A percentile compares a stretch with the other conserved stretches of the same genome.
Evolutionary conservation across 2,797 vertebrate species (phyloP).

Genomic region (Choloepus didactylus): DNA sequence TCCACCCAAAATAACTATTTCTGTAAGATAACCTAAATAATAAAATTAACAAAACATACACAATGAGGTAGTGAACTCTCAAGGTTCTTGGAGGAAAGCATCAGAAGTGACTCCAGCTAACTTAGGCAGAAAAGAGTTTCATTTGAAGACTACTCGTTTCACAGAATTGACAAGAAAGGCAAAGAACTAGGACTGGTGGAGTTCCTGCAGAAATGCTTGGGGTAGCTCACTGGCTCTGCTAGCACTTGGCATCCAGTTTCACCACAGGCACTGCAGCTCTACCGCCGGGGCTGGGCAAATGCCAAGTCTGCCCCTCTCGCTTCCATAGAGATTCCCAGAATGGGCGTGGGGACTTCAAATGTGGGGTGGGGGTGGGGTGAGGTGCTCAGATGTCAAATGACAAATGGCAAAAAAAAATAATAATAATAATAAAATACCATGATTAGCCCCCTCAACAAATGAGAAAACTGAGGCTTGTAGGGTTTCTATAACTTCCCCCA

Average conservation of each 20-base stretch:
- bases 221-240: neutral
- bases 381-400: neutral
- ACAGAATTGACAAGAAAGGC: neutral
- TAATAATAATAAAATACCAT: neutral
- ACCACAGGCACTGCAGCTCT: neutral
- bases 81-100: neutral
- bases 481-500: neutral
- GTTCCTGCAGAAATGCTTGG: neutral
- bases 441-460: neutral
- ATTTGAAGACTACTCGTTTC: slow-evolving; percentile 1
- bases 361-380: neutral
- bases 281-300: neutral
- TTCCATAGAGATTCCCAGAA: neutral
- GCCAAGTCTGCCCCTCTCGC: neutral
- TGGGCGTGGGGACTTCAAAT: neutral
- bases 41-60: neutral
- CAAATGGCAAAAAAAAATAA: neutral
- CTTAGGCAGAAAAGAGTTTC: neutral
- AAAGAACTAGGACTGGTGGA: neutral
- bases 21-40: neutral
- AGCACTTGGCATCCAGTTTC: neutral
- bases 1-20: neutral
- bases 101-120: neutral
- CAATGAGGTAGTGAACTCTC: neutral
- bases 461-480: neutral